Percentiles rank a stretch among this genome's conserved stretches.
Evolutionary conservation across 2,888 invertebrate species (phyloP).

Genomic region (Phengaris arion): DNA sequence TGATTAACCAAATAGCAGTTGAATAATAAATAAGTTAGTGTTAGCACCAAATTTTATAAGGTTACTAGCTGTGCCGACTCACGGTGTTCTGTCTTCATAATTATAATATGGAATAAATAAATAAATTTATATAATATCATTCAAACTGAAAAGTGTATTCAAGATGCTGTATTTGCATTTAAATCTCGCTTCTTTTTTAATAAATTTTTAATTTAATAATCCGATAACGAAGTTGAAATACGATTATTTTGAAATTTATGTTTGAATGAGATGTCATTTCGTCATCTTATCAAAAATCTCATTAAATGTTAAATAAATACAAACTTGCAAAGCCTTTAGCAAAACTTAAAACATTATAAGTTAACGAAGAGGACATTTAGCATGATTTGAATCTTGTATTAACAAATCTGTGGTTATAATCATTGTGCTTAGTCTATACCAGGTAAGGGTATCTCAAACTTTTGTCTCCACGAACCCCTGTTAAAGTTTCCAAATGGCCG

Average conservation of each 20-base stretch:
- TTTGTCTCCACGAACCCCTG: no score
- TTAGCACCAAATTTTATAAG: no score
- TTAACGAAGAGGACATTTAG: background rate
- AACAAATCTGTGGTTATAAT: background rate
- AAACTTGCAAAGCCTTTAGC: background rate
- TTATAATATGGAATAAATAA: no score
- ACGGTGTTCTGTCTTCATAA: no score
- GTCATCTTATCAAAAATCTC: background rate
- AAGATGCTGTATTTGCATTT: background rate
- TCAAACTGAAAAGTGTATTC: background rate
- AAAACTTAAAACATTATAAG: background rate
- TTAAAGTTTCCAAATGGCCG: no score
- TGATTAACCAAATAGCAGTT: no score
- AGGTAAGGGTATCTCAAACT: no score
- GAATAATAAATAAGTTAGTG: no score
- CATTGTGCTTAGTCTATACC: background rate
- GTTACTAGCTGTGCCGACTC: no score
- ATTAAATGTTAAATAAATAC: background rate
- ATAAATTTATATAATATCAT: background rate
- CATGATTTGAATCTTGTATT: background rate
- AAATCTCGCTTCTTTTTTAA: background rate
- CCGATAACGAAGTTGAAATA: background rate
- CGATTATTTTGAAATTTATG: background rate
- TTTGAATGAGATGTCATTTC: slow-evolving; percentile 1
- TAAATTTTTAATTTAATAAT: no score